Evolutionary conservation across 2,797 vertebrate genomes (phyloP).

Genomic region (Peromyscus aztecus): DNA sequence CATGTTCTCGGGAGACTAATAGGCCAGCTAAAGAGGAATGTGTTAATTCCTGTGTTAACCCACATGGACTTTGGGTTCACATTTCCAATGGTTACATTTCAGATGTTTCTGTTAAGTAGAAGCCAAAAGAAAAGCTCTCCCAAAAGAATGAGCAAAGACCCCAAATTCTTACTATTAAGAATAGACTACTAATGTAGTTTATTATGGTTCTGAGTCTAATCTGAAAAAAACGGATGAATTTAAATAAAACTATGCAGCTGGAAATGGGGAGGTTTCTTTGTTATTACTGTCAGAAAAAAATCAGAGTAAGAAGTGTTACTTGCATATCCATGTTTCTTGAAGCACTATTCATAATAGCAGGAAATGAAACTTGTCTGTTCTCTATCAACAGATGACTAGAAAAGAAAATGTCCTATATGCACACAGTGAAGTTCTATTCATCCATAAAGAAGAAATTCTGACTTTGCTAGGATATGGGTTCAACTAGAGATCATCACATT

Average conservation of each 20-base stretch:
- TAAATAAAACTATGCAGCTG: constrained; percentile 48
- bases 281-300: constrained; percentile 21
- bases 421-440: not conserved
- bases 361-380: not conserved
- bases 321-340: not conserved
- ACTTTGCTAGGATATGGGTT: not conserved
- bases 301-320: constrained; percentile 9
- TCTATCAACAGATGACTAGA: not conserved
- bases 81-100: not conserved
- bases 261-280: not conserved
- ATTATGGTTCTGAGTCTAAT: constrained; percentile 36
- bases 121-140: not conserved
- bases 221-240: constrained; percentile 43
- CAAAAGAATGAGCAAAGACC: not conserved
- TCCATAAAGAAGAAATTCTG: not conserved
- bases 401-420: not conserved
- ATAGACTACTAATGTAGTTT: constrained; percentile 12
- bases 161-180: not conserved
- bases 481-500: not conserved
- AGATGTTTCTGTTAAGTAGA: constrained; percentile 2
- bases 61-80: not conserved
- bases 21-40: not conserved
- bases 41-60: not conserved
- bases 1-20: constrained; percentile 30
- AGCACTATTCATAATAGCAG: not conserved